Conservation (phyloP, 2,113 vertebrate genomes). For the Nannobrachium achirus region DNA sequence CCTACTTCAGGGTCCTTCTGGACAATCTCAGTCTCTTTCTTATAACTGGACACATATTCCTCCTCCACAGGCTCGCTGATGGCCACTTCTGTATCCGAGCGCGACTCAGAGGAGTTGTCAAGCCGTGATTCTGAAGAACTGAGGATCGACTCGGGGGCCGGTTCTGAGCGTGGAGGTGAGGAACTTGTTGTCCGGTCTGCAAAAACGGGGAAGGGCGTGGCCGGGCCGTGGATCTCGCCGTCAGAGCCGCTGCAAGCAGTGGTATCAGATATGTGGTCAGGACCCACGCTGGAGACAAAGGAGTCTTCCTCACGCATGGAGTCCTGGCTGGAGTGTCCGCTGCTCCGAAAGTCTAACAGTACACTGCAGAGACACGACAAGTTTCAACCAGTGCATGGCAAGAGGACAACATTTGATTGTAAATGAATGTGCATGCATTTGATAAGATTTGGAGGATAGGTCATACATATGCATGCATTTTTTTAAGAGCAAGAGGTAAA, state of each 20-base stretch:
- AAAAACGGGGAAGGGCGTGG: not conserved
- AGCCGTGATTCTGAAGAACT: not conserved
- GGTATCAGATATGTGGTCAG: conserved; percentile 61
- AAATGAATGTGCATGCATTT: too few species aligned
- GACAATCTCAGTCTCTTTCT: not conserved
- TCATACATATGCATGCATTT: too few species aligned
- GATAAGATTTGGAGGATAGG: too few species aligned
- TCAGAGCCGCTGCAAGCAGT: conserved; percentile 62
- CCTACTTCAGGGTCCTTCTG: not conserved
- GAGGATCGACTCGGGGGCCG: conserved; percentile 2
- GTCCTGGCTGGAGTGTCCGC: conserved; percentile 74
- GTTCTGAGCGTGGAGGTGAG: conserved; percentile 8
- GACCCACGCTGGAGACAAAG: conserved; percentile 60
- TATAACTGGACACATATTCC: not conserved
- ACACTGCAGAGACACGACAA: conserved; percentile 37
- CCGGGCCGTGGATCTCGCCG: conserved; percentile 45
- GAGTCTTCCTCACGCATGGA: conserved; percentile 75
- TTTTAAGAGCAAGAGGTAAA: too few species aligned
- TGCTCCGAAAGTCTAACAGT: conserved; percentile 54
- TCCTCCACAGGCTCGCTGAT: conserved; percentile 7
- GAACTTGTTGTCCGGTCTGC: conserved; percentile 5
- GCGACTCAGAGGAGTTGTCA: not conserved
- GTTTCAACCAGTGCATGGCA: too few species aligned
- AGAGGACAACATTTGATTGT: too few species aligned
- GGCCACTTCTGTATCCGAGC: not conserved